Conservation (phyloP, 2,113 vertebrate species). For the Aplodontia rufa region DNA sequence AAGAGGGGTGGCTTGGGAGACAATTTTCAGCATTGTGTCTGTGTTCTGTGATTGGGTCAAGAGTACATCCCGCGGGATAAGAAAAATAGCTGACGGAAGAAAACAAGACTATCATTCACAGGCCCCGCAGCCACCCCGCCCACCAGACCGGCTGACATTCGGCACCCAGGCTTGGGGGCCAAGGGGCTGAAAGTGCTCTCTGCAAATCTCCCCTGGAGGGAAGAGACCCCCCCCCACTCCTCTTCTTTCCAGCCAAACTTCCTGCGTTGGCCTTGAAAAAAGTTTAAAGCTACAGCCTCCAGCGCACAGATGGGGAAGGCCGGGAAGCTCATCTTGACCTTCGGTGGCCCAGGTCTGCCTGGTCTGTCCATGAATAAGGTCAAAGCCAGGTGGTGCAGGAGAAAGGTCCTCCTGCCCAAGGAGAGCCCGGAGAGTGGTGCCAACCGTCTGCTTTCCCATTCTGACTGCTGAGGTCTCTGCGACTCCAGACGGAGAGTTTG, state of each 20-base stretch:
- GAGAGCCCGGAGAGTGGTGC: background rate
- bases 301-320: constrained; percentile 67
- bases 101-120: constrained; percentile 52
- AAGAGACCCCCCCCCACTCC: constrained; percentile 45
- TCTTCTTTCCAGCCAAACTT: constrained; percentile 77
- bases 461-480: too few relatives aligned
- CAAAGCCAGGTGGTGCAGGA: background rate
- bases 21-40: constrained; percentile 70
- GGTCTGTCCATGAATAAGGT: constrained; percentile 70
- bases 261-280: constrained; percentile 81
- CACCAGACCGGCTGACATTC: constrained; percentile 28
- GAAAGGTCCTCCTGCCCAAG: background rate
- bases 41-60: constrained; percentile 54
- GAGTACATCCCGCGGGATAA: constrained; percentile 47
- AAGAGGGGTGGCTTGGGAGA: background rate
- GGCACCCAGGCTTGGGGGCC: background rate
- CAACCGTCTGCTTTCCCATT: background rate
- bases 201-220: background rate
- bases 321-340: constrained; percentile 73
- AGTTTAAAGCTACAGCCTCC: constrained; percentile 82
- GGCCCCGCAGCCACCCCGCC: background rate
- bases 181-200: background rate
- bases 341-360: background rate
- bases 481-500: background rate
- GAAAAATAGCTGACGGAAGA: constrained; percentile 45